Evolutionary conservation across 2,888 invertebrate species (phyloP).

Genomic region (Sarcophaga variegata): DNA sequence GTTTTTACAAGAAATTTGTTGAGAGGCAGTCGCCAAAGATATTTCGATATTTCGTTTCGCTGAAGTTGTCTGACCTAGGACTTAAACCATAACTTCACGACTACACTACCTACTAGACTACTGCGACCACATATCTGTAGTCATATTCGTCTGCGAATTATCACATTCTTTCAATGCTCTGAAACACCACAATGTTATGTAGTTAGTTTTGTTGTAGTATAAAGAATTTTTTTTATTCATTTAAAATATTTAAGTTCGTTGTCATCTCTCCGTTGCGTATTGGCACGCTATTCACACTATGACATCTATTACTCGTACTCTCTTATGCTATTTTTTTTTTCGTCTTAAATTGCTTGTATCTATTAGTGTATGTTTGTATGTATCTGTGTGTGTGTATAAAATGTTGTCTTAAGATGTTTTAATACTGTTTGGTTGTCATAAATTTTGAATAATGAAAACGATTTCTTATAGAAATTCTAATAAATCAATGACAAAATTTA

Average conservation of each 20-base stretch:
- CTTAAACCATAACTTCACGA: too few relatives aligned
- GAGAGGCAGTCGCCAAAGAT: too few relatives aligned
- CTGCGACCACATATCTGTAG: too few relatives aligned
- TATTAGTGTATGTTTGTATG: too few relatives aligned
- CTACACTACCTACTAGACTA: too few relatives aligned
- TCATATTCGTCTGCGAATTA: neutral
- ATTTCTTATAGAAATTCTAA: constrained; percentile 54
- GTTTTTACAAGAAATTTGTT: too few relatives aligned
- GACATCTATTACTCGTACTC: neutral
- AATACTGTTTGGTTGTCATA: constrained; percentile 57
- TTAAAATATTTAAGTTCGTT: constrained; percentile 59
- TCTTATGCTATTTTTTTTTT: too few relatives aligned
- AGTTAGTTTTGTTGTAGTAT: constrained; percentile 27
- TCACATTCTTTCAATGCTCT: neutral
- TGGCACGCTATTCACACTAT: constrained; percentile 50
- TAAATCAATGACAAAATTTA: constrained; percentile 65
- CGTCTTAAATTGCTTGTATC: too few relatives aligned
- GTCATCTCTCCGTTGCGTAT: constrained; percentile 59
- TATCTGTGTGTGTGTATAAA: neutral
- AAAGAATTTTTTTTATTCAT: neutral
- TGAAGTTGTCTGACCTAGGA: too few relatives aligned
- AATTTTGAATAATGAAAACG: constrained; percentile 64
- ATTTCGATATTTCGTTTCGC: too few relatives aligned
- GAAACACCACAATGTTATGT: neutral
- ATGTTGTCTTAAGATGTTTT: constrained; percentile 20